These are phyloP conservation scores for Drosophila gunungcola DNA, from an alignment of 1,140 invertebrate species.

Conservation along the genomic window DNA sequence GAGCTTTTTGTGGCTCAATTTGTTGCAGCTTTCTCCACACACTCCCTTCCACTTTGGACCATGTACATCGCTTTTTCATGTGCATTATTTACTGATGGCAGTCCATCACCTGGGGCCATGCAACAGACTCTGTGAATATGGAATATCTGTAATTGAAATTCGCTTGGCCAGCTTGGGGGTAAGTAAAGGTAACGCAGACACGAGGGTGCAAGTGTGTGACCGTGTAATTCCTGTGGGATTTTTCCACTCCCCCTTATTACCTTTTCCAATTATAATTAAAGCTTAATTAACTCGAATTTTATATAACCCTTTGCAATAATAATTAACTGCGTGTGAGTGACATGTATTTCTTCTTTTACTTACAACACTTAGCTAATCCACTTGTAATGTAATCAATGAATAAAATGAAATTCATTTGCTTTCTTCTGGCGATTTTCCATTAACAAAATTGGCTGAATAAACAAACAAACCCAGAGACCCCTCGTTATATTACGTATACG, in stretches of 20 bases:
- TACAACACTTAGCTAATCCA: neutral
- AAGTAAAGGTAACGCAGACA: neutral
- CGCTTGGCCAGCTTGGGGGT: conserved; percentile 1
- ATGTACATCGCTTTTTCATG: conserved; percentile 14
- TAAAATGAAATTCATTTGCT: conserved; percentile 35
- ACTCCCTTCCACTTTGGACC: neutral
- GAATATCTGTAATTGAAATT: conserved; percentile 53
- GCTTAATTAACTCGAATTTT: conserved; percentile 59
- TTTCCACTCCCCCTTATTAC: neutral
- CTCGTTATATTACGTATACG: conserved; percentile 37
- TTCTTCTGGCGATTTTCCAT: conserved; percentile 34
- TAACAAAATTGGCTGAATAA: conserved; percentile 45
- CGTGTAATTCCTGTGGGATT: conserved; percentile 10
- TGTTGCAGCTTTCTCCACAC: conserved; percentile 20
- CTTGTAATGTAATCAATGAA: conserved; percentile 20
- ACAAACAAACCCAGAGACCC: conserved; percentile 20
- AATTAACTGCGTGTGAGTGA: conserved; percentile 40
- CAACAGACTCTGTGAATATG: conserved; percentile 36
- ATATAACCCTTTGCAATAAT: conserved; percentile 38
- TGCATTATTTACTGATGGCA: conserved; percentile 46
- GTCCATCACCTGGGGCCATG: conserved; percentile 25
- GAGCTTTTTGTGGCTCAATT: conserved; percentile 35
- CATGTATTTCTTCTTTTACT: neutral
- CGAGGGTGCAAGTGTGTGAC: conserved; percentile 14
- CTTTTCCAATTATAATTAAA: conserved; percentile 43